Evolutionary conservation across 2,113 vertebrate genomes (phyloP).

Genomic region (Oncorhynchus nerka): DNA sequence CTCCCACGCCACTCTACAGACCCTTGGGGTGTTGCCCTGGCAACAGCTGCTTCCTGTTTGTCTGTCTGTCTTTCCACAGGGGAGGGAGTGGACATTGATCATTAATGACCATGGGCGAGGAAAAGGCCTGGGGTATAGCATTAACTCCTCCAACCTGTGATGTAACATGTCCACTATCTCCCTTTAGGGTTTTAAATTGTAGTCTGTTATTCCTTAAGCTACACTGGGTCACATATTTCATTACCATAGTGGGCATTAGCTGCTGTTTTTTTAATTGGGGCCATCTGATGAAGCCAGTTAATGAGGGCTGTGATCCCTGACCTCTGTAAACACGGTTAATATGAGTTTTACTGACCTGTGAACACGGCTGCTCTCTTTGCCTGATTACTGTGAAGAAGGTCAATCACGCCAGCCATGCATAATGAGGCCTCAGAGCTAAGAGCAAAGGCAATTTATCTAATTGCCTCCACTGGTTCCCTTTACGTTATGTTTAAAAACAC

Average conservation of each 20-base stretch:
- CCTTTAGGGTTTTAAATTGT: background rate
- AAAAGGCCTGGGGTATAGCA: background rate
- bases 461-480: conserved; percentile 8
- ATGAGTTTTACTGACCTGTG: conserved; percentile 26
- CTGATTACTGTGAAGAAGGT: conserved; percentile 21
- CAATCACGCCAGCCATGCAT: conserved; percentile 17
- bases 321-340: conserved; percentile 24
- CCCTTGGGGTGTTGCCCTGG: conserved; percentile 71
- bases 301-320: conserved; percentile 10
- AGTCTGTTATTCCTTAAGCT: no score
- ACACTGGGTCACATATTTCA: no score
- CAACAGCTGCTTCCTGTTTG: conserved; percentile 80
- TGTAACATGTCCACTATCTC: background rate
- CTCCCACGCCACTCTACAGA: conserved; percentile 52
- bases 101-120: conserved; percentile 35
- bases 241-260: no score
- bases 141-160: background rate
- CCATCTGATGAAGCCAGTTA: conserved; percentile 2
- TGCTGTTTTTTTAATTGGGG: no score
- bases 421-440: conserved; percentile 23
- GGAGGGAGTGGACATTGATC: conserved; percentile 38
- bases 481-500: background rate
- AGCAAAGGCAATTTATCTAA: conserved; percentile 19
- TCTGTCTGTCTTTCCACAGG: conserved; percentile 61
- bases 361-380: background rate